phyloP scores from a whole-genome alignment of 2,797 vertebrate genomes.

The Falco columbarius region DNA sequence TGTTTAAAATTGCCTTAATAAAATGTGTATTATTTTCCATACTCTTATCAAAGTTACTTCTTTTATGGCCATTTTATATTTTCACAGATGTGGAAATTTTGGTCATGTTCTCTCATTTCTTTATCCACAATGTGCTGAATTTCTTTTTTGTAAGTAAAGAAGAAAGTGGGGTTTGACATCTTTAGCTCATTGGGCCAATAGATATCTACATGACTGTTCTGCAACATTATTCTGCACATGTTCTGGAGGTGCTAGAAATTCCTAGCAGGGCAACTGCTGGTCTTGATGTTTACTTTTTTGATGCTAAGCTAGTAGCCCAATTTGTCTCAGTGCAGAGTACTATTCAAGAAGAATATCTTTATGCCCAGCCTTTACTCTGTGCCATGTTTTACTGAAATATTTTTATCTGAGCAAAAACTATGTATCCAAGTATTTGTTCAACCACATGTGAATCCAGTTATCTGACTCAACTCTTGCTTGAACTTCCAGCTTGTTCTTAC shows the following conservation, averaged over 20 bases:
- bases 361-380: background rate
- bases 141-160: background rate
- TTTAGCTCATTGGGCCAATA: background rate
- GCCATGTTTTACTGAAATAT: background rate
- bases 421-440: background rate
- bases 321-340: background rate
- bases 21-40: background rate
- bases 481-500: background rate
- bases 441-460: background rate
- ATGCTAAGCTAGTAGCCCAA: background rate
- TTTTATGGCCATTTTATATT: background rate
- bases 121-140: background rate
- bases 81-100: background rate
- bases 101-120: background rate
- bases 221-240: background rate
- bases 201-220: background rate
- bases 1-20: background rate
- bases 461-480: background rate
- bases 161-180: background rate
- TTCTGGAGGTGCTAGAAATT: background rate
- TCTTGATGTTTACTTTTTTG: background rate
- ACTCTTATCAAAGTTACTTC: background rate
- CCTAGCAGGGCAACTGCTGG: background rate
- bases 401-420: background rate
- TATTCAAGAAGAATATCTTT: background rate